Evolutionary conservation across 64 coral and sea anemone genomes (phyloP).

Genomic region (Platygyra sinensis): DNA sequence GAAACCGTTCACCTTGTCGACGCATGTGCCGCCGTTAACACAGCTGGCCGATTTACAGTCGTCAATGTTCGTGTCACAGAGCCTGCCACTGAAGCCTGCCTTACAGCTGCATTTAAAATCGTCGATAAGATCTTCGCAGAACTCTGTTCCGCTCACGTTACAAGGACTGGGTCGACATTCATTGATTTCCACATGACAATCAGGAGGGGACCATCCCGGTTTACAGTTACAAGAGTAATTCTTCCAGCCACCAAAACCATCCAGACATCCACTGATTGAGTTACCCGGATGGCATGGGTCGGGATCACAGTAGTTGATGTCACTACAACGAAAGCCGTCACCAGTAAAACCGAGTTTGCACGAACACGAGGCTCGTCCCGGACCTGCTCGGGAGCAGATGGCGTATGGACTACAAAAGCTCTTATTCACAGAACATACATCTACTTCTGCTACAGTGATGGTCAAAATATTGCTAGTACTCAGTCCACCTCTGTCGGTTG

Average conservation of each 20-base stretch:
- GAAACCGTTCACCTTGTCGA: slow-evolving; percentile 80
- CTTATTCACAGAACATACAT: slow-evolving; percentile 57
- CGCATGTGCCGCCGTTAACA: slow-evolving; percentile 71
- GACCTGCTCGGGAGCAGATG: slow-evolving; percentile 62
- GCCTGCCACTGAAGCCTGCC: slow-evolving; percentile 61
- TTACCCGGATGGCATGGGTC: slow-evolving; percentile 65
- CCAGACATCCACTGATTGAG: slow-evolving; percentile 53
- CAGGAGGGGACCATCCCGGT: slow-evolving; percentile 81
- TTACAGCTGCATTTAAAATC: slow-evolving; percentile 76
- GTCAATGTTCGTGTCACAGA: slow-evolving; percentile 63
- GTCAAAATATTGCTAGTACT: slow-evolving; percentile 69
- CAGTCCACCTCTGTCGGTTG: slow-evolving; percentile 70
- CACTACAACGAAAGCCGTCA: slow-evolving; percentile 59
- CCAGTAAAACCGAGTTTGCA: slow-evolving; percentile 85
- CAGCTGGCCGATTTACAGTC: slow-evolving; percentile 64
- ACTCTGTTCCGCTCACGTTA: slow-evolving; percentile 39
- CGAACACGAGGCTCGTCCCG: slow-evolving; percentile 59
- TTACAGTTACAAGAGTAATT: slow-evolving; percentile 84
- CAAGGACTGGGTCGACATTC: slow-evolving; percentile 73
- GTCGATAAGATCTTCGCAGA: slow-evolving; percentile 60
- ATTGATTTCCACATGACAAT: slow-evolving; percentile 71
- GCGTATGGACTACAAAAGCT: slow-evolving; percentile 75
- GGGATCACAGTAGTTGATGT: slow-evolving; percentile 68
- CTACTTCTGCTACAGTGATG: slow-evolving; percentile 60
- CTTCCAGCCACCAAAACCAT: slow-evolving; percentile 81